These are phyloP conservation scores for Bombylius major DNA, from an alignment of 2,888 invertebrate genomes.

Conservation along the genomic window DNA sequence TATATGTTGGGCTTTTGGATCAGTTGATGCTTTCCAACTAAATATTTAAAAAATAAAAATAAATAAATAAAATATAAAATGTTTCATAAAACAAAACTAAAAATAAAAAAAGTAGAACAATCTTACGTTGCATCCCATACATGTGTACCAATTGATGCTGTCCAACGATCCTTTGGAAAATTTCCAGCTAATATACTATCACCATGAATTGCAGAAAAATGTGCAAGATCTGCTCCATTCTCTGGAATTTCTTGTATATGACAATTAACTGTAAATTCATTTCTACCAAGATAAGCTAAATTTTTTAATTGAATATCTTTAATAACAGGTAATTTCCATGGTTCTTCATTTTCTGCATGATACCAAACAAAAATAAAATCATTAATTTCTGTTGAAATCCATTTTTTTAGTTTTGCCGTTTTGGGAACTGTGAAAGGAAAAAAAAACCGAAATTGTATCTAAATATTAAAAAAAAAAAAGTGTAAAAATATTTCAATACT, in stretches of 20 bases:
- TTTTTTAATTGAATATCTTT: constrained; percentile 40
- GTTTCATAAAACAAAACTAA: too few relatives aligned
- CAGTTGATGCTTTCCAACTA: constrained; percentile 39
- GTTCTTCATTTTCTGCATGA: constrained; percentile 56
- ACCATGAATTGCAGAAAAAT: constrained; percentile 64
- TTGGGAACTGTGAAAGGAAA: constrained; percentile 46
- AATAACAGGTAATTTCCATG: constrained; percentile 54
- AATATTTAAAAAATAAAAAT: background rate
- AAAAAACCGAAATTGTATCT: constrained; percentile 2
- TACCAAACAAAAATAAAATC: constrained; percentile 72
- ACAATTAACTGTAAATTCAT: constrained; percentile 61
- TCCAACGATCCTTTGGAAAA: constrained; percentile 25
- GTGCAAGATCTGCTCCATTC: constrained; percentile 77
- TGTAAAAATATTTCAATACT: background rate
- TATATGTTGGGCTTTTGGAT: constrained; percentile 42
- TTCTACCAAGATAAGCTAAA: constrained; percentile 61
- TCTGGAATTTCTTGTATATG: constrained; percentile 76
- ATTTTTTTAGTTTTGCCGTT: constrained; percentile 54
- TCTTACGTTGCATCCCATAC: constrained; percentile 41
- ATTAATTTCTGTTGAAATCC: constrained; percentile 56
- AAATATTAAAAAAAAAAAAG: background rate
- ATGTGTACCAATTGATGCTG: constrained; percentile 39
- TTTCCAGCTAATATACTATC: constrained; percentile 44
- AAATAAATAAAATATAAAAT: too few relatives aligned
- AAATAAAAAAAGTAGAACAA: background rate